Percentiles rank a stretch among this genome's conserved stretches.
phyloP scores from a whole-genome alignment of 2,888 invertebrate genomes.

The Hofmannophila pseudospretella region DNA sequence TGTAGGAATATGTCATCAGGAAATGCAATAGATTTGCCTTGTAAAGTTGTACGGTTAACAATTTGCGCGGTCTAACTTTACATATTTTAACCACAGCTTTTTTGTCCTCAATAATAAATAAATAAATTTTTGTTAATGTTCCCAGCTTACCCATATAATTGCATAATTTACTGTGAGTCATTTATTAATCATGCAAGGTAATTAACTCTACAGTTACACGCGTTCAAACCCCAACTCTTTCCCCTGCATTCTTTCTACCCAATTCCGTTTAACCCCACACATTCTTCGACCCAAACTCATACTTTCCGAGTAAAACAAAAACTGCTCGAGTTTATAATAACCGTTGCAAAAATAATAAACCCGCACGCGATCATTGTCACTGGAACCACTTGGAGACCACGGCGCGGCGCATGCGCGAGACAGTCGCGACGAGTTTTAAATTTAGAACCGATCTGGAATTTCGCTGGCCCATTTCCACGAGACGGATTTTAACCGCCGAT shows the following conservation, averaged over 20 bases:
- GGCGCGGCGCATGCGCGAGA: conserved; percentile 67
- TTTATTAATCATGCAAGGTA: too few species aligned
- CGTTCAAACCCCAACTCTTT: background rate
- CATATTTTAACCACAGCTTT: too few species aligned
- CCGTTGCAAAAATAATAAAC: conserved; percentile 11
- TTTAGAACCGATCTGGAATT: conserved; percentile 63
- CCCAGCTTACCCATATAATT: too few species aligned
- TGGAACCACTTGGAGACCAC: conserved; percentile 31
- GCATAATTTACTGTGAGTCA: too few species aligned
- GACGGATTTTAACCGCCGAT: conserved; percentile 37
- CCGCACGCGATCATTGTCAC: conserved; percentile 36
- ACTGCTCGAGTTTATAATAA: background rate
- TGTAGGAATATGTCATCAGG: too few species aligned
- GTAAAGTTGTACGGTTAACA: too few species aligned
- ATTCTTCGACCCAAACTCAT: background rate
- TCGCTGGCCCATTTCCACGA: conserved; percentile 62
- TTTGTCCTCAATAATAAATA: too few species aligned
- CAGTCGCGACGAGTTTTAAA: conserved; percentile 59
- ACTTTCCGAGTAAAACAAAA: background rate
- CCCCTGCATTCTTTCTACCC: conserved; percentile 4
- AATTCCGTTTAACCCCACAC: background rate
- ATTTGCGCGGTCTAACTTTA: too few species aligned
- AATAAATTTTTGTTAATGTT: too few species aligned
- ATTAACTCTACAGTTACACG: background rate
- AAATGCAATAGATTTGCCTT: too few species aligned